These are phyloP conservation scores for Ashinkailepas kermadecensis DNA, from an alignment of 2,888 invertebrate genomes.

Conservation along the genomic window DNA sequence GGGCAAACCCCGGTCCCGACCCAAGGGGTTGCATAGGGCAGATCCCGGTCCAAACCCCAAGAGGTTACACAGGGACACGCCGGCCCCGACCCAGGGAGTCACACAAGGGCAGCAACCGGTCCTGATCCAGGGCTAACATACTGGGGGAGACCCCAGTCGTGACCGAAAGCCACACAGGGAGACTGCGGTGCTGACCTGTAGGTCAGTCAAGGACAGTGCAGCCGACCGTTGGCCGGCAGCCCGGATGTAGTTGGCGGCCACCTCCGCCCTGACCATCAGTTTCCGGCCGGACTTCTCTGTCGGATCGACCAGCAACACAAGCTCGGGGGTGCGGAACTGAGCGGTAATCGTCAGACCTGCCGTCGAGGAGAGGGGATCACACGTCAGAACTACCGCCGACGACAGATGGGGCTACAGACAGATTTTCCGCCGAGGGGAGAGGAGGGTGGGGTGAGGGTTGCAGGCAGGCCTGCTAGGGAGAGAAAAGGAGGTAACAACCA, in stretches of 20 bases:
- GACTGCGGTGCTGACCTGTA: slow-evolving; percentile 48
- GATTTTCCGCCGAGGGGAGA: background rate
- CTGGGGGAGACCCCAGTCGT: slow-evolving; percentile 41
- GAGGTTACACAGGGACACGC: too few relatives aligned
- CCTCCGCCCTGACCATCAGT: slow-evolving; percentile 59
- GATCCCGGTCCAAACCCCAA: too few relatives aligned
- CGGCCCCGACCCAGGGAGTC: too few relatives aligned
- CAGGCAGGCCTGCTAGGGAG: too few relatives aligned
- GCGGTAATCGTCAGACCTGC: slow-evolving; percentile 59
- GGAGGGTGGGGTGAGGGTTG: too few relatives aligned
- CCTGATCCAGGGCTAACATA: too few relatives aligned
- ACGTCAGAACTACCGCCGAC: background rate
- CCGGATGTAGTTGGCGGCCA: slow-evolving; percentile 60
- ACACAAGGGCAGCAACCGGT: too few relatives aligned
- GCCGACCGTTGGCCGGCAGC: slow-evolving; percentile 54
- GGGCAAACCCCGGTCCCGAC: too few relatives aligned
- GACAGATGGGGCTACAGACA: too few relatives aligned
- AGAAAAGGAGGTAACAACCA: too few relatives aligned
- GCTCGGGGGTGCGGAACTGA: slow-evolving; percentile 66
- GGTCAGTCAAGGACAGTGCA: slow-evolving; percentile 53
- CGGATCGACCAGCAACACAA: slow-evolving; percentile 59
- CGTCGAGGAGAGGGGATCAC: slow-evolving; percentile 42
- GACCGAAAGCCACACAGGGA: slow-evolving; percentile 38
- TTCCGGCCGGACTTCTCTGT: slow-evolving; percentile 49
- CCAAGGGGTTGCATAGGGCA: too few relatives aligned